Evolutionary conservation across 2,888 invertebrate genomes (phyloP), one percentile per base, ranked within the genome.

Genomic region (Ctenicera cuprea): DNA sequence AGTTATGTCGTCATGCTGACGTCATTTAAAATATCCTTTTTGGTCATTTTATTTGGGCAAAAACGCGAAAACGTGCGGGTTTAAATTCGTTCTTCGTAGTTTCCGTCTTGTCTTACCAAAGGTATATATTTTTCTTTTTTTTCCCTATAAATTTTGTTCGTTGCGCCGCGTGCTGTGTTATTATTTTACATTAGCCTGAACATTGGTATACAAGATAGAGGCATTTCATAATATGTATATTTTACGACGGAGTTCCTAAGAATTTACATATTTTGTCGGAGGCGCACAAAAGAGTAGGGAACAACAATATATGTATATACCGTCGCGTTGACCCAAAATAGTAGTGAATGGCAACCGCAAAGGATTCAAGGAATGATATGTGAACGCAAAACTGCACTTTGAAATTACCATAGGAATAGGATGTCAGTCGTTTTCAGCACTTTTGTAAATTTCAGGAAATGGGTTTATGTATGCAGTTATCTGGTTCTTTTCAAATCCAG

Each of bases 351-450:
- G 43, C 16, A 43, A 57, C 18, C 67, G 43, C 37, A 37, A 48
- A 61, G 66, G 37, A 59, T 61, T 64, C 65, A 14, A 52, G 61
- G 67, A 66, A 76, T 75, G 73, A 74, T 74, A 76, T 78, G 76
- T 71, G 75, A 74, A 76, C 64, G 57, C 72, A 57, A 70, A 65
- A 71, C 65, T 70, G 72, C 73, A 75, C 33, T 63, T 68, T 18
- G 37, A 67, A 76, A 80, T 80, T 80, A 78, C 70, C 78, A 78
- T 78, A 75, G 76, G 77, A 80, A 80, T 77, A 76, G 79, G 73
- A 78, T 78, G 79, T 78, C 77, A 72, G 77, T 68, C 78, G 71
- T 75, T 79, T 79, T 77, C 78, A 76, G 75, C 74, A 73, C 76
- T 73, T 75, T 77, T 76, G 78, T 77, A 78, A 77, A 77, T 80